Conservation (phyloP, 2,113 vertebrate species). For the Lophochroa leadbeateri region DNA sequence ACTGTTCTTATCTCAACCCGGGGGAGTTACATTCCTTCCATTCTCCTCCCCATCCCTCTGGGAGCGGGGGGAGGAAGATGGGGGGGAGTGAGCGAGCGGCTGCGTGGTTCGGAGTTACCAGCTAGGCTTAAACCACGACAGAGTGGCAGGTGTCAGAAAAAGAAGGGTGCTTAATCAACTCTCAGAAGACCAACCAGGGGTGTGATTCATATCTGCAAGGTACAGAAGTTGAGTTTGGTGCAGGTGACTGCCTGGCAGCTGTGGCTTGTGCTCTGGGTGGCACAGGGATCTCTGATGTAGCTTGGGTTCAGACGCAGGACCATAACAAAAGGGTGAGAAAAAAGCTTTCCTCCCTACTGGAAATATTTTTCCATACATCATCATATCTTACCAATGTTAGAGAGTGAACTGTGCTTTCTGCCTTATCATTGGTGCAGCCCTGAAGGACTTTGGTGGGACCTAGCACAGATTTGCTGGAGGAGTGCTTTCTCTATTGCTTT, state of each 20-base stretch:
- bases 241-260: neutral
- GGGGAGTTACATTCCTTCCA: no score
- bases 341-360: neutral
- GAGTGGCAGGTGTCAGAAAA: neutral
- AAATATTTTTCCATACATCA: rapidly evolving
- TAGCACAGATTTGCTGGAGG: neutral
- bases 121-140: no score
- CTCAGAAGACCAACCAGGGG: no score
- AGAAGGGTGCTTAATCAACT: neutral
- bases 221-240: neutral
- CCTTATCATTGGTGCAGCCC: neutral
- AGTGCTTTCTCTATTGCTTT: neutral
- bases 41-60: no score
- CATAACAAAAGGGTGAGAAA: neutral
- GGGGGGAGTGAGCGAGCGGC: no score
- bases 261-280: neutral
- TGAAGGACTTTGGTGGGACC: neutral
- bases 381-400: neutral
- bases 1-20: no score
- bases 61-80: no score
- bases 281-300: rapidly evolving
- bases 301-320: neutral
- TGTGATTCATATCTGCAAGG: neutral
- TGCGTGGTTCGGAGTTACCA: no score
- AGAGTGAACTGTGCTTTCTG: neutral